Percentiles rank a stretch among this genome's conserved stretches.
Conservation (phyloP, 2,888 invertebrate species). For the Scaptomyza reducta region DNA sequence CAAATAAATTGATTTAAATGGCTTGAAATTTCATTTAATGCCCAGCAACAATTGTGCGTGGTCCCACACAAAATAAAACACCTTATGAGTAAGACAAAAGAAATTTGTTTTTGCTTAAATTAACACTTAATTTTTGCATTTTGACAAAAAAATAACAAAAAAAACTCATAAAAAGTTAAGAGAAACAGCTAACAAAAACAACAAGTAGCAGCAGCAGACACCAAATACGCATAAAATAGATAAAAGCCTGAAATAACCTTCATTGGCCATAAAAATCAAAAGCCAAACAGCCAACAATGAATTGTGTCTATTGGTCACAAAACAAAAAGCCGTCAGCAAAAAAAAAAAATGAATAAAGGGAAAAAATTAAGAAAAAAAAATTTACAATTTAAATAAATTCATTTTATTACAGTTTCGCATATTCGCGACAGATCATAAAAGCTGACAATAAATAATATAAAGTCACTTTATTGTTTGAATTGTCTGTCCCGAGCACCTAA, state of each 20-base stretch:
- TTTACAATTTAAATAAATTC: constrained; percentile 74
- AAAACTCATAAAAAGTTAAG: background rate
- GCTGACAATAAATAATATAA: constrained; percentile 64
- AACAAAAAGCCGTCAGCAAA: constrained; percentile 34
- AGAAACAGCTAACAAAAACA: constrained; percentile 34
- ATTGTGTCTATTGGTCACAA: constrained; percentile 60
- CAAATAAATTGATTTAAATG: constrained; percentile 56
- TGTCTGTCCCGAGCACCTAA: constrained; percentile 33
- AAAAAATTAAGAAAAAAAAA: constrained; percentile 52
- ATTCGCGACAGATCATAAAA: constrained; percentile 72
- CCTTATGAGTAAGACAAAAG: constrained; percentile 37
- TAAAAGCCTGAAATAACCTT: constrained; percentile 71
- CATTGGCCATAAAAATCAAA: constrained; percentile 74
- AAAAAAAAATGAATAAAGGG: constrained; percentile 1
- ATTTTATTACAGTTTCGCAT: constrained; percentile 71
- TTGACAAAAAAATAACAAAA: constrained; percentile 20
- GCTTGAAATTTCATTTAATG: background rate
- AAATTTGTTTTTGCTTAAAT: constrained; percentile 3
- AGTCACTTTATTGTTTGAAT: constrained; percentile 54
- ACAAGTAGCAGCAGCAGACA: constrained; percentile 7
- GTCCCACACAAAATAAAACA: constrained; percentile 39
- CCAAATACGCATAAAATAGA: constrained; percentile 38
- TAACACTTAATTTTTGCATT: constrained; percentile 25
- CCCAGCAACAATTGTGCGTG: constrained; percentile 60
- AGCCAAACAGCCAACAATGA: constrained; percentile 64